Evolutionary conservation across 1,140 invertebrate genomes (phyloP).

Genomic region (Bathynomus jamesi): DNA sequence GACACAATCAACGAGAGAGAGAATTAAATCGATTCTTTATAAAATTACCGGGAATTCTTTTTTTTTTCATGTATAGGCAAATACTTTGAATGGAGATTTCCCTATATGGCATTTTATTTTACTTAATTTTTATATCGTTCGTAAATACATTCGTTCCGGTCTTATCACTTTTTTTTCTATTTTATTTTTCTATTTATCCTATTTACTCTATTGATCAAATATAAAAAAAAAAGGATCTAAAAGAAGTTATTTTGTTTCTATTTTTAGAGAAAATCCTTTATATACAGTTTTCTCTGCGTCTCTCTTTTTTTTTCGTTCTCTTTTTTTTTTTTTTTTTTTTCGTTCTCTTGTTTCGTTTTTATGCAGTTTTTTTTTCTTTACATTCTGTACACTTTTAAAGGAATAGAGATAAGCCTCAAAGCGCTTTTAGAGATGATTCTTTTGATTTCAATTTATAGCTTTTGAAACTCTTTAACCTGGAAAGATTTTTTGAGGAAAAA

Average conservation of each 20-base stretch:
- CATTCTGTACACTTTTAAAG: neutral
- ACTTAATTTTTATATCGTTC: no score
- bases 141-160: no score
- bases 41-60: no score
- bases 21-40: no score
- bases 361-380: neutral
- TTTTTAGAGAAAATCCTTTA: neutral
- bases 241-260: neutral
- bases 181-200: neutral
- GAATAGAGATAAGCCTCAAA: neutral
- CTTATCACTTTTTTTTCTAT: neutral
- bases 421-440: conserved; percentile 1
- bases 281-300: neutral
- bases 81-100: no score
- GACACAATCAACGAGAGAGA: no score
- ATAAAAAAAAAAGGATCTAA: no score
- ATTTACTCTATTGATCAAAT: neutral
- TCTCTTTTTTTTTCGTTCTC: neutral
- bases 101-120: no score
- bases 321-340: neutral
- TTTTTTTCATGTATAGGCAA: no score
- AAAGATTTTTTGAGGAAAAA: neutral
- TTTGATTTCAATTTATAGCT: conserved; percentile 1
- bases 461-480: conserved; percentile 1
- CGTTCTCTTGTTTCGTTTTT: neutral